Evolutionary conservation across 2,113 vertebrate species (phyloP).

Genomic region (Forbesichthys agassizii): DNA sequence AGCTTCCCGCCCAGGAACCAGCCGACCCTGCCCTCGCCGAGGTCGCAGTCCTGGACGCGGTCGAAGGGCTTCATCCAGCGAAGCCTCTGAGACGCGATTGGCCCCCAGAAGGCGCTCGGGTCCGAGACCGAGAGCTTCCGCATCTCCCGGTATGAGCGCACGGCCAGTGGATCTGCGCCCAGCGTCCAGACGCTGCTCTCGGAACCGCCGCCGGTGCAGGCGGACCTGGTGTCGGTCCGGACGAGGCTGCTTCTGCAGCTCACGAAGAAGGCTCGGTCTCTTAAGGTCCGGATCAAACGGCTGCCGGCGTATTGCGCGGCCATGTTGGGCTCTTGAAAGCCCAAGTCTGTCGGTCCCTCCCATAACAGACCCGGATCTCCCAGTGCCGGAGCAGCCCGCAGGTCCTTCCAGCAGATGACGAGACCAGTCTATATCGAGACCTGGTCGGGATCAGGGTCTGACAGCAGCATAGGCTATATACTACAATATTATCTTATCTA

Average conservation of each 20-base stretch:
- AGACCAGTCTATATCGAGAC: no score
- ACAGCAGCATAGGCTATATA: no score
- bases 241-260: neutral
- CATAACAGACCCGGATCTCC: no score
- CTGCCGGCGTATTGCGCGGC: no score
- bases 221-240: neutral
- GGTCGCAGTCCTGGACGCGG: conserved; percentile 76
- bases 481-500: no score
- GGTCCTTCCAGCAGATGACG: no score
- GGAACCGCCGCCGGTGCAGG: neutral
- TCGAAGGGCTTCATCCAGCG: conserved; percentile 80
- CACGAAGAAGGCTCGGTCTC: no score
- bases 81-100: conserved; percentile 75
- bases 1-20: conserved; percentile 89
- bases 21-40: conserved; percentile 66
- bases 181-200: neutral
- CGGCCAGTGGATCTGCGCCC: conserved; percentile 24
- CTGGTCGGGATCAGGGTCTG: no score
- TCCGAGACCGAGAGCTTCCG: conserved; percentile 75
- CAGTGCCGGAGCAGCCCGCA: no score
- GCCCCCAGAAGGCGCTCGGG: conserved; percentile 84
- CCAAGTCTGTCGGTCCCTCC: no score
- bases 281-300: no score
- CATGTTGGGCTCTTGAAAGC: no score
- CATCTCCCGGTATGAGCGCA: conserved; percentile 65